Base-by-base conservation (phyloP, 2,113 vertebrate species). In the Bubo scandiacus region DNA sequence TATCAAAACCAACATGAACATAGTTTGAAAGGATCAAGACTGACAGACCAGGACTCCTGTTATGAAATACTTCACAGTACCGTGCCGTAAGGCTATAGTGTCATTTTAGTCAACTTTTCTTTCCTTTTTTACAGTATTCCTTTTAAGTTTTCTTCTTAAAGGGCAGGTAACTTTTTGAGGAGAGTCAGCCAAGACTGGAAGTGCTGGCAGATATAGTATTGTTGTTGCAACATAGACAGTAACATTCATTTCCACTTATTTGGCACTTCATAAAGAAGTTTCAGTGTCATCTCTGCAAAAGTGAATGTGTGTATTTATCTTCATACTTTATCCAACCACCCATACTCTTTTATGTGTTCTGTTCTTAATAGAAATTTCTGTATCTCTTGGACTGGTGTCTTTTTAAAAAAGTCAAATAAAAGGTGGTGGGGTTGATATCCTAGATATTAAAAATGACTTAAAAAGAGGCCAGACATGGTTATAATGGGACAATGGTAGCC, bases 351-450 rank as follows among this genome's bases (percentile, higher is more conserved):
- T 42, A 19, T 47, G 32, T 58, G 17, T 75, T 77, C 16, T 68
- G 2, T 42, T 90, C 63, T 78, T 58, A 83, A 67, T 55, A 84
- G 72, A 18, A 66, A 51, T 45, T 83, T 88, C 29, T 81, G 4
- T 86, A 40, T 88, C 47, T 90, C 55, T 68, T 90, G 66, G 45
- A 73, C 49, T 66, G 54, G 23, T 85, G 81, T 82, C 1, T 73
- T 70, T 75, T 92, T 94, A 78, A 95, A 79, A 91, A 96, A 92
- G 51, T 71, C 5, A 81, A 91, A 87, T 67, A 71, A 84, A 91
- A 71, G 29, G 29, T 70, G 42, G 15, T 65, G 63, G 20, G 9
- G 5, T 88, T 47, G 80, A 65, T 91, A 94, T 40, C 40, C 30
- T 61, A 62, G 62, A 36, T 92, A 94, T 92, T 94, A 88, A 61